Evolutionary conservation across 1,140 invertebrate species (phyloP).

Genomic region (Drosophila orena): DNA sequence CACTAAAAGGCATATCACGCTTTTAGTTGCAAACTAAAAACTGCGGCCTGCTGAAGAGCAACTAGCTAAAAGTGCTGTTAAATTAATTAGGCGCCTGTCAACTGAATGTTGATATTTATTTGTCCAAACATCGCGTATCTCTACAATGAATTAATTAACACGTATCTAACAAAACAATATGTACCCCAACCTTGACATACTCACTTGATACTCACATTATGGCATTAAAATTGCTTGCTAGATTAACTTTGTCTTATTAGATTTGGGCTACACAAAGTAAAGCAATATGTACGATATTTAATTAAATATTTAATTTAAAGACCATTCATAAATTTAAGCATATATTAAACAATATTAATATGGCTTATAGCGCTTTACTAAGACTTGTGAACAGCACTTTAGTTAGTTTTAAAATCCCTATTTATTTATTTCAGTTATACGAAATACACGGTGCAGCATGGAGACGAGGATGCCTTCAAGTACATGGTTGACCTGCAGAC

Average conservation of each 20-base stretch:
- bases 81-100: conserved; percentile 26
- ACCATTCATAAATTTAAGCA: not conserved
- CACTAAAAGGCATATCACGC: conserved; percentile 25
- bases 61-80: conserved; percentile 5
- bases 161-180: conserved; percentile 16
- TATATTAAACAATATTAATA: too few species aligned
- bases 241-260: not conserved
- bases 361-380: too few species aligned
- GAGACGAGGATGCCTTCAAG: conserved; percentile 50
- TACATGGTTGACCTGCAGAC: conserved; percentile 77
- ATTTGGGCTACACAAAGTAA: not conserved
- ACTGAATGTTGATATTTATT: conserved; percentile 13
- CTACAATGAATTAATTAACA: conserved; percentile 42
- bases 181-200: conserved; percentile 32
- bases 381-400: too few species aligned
- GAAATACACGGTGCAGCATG: conserved; percentile 72
- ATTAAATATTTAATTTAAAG: not conserved
- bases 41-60: not conserved
- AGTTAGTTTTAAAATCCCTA: not conserved
- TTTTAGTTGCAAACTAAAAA: conserved; percentile 3
- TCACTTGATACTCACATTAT: conserved; percentile 20
- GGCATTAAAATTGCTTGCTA: not conserved
- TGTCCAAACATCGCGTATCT: conserved; percentile 4
- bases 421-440: conserved; percentile 68
- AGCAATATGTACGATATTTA: not conserved